A percentile compares a stretch with the other conserved stretches of the same genome.
Conservation (phyloP, 2,113 vertebrate genomes). For the Corythaixoides concolor region DNA sequence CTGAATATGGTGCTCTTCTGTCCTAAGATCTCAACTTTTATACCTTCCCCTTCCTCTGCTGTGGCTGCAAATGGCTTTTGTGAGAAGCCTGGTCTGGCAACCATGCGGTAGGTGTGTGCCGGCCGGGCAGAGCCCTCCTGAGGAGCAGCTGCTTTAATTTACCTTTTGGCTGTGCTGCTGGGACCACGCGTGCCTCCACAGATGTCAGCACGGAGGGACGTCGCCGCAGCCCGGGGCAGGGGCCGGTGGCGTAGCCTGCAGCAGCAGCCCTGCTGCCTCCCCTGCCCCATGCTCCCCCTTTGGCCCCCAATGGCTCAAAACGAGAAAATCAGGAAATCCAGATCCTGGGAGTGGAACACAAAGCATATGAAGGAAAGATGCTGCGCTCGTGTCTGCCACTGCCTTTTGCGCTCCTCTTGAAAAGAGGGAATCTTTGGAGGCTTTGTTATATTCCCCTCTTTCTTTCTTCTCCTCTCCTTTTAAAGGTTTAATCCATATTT, state of each 20-base stretch:
- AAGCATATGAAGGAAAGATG: not conserved
- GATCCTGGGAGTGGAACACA: not conserved
- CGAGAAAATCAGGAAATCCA: not conserved
- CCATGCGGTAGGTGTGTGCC: not conserved
- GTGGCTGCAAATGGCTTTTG: not conserved
- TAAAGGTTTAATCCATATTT: not conserved
- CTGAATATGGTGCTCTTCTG: not conserved
- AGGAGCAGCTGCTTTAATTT: not conserved
- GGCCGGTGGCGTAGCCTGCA: not conserved
- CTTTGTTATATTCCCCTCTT: not conserved
- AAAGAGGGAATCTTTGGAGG: not conserved
- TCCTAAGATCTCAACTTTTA: not conserved
- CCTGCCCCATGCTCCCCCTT: not conserved
- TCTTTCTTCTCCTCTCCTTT: not conserved
- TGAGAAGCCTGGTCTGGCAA: not conserved
- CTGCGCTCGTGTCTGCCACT: not conserved
- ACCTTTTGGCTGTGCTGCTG: not conserved
- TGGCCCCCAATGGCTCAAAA: not conserved
- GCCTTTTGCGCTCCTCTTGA: not conserved
- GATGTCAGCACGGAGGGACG: accelerated
- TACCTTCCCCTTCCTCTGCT: not conserved
- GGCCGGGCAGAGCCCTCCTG: not conserved
- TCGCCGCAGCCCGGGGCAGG: not conserved
- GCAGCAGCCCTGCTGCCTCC: not conserved
- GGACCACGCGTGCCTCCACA: not conserved